phyloP scores from a whole-genome alignment of 2,888 invertebrate genomes.

The Trichogramma evanescens region DNA sequence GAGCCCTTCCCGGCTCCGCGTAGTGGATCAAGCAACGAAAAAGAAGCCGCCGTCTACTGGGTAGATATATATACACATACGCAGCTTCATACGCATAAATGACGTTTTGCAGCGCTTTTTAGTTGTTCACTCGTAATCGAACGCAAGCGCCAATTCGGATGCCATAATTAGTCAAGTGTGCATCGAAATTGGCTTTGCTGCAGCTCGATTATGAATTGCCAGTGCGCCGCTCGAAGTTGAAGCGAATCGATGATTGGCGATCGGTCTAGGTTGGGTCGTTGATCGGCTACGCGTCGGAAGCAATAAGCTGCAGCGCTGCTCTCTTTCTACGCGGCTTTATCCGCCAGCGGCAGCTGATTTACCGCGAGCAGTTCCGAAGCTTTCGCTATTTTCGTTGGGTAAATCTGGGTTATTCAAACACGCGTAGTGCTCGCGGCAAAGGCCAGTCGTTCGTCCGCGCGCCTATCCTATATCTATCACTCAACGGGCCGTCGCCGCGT shows the following conservation, averaged over 20 bases:
- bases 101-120: background rate
- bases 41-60: slow-evolving; percentile 57
- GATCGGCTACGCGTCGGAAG: no score
- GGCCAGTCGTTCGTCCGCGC: no score
- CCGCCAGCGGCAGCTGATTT: background rate
- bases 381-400: slow-evolving; percentile 38
- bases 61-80: slow-evolving; percentile 42
- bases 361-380: slow-evolving; percentile 14
- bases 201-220: background rate
- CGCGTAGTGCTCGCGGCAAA: slow-evolving; percentile 3
- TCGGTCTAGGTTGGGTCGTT: no score
- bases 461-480: background rate
- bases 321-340: background rate
- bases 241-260: no score
- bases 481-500: background rate
- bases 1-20: slow-evolving; percentile 33
- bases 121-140: background rate
- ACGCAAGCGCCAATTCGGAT: no score
- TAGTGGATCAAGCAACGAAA: slow-evolving; percentile 44
- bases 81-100: background rate
- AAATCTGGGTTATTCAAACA: slow-evolving; percentile 42
- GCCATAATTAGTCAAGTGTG: no score
- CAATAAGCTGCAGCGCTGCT: background rate
- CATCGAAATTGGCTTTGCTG: background rate
- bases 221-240: background rate